Evolutionary conservation across 2,888 invertebrate species (phyloP), one percentile per base, ranked within the genome.

Genomic region (Tipula unca): DNA sequence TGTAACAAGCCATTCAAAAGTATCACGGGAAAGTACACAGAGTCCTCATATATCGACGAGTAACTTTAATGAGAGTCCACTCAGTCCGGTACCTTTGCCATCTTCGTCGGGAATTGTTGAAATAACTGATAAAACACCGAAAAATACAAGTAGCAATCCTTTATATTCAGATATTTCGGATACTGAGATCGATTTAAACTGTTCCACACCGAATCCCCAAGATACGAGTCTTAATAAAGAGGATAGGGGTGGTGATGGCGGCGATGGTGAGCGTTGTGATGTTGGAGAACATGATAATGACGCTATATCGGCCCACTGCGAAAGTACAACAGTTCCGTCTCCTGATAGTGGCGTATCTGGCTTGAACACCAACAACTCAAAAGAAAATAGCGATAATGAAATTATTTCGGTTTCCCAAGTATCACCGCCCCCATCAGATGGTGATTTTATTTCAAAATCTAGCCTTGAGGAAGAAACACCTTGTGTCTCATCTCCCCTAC

Each of bases 31-130:
- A 20, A 69, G 25, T 25, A 69, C 69, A 8, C 69, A 69, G 25
- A 69, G 69, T 69, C 69, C 69, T 69, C 69, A 69, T 69, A 69
- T 69, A 69, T 69, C 69, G 69, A 69, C 69, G 13, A 69, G 69
- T 25, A 69, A 69, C n/a, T 69, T 69, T 69, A 20, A 20, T 10
- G 69, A 69, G 10, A 69, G 0, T 69, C 69, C 69, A 25, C 10
- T 69, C 10, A 69, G 69, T 69, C 69, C 69, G 6, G 69, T 69
- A 69, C 25, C 69, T 6, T 14, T 69, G 25, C 69, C 69, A 69
- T 69, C 69, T 20, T 69, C 69, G 0, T 69, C 69, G 25, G 69
- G 69, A 8, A 69, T 69, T 25, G 69, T 69, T 25, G 69, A 69
- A 69, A 10, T 69, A n/a, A 8, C 10, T 69, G 69, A 69, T 13